A percentile compares a stretch with the other conserved stretches of the same genome.
These are phyloP conservation scores for Papilio gigon DNA, from an alignment of 2,888 invertebrate species.

Conservation along the genomic window DNA sequence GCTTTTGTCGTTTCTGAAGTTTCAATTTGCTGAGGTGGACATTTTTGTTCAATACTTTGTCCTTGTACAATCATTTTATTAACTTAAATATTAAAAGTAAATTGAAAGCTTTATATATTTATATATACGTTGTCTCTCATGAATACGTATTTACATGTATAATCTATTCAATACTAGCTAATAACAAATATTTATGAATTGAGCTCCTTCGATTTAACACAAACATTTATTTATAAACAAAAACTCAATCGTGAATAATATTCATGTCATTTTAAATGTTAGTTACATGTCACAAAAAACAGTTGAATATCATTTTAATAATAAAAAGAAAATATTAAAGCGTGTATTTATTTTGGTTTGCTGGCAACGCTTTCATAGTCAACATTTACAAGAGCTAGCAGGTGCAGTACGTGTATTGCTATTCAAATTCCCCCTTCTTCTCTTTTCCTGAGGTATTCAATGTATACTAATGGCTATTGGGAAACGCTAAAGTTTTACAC, in stretches of 20 bases:
- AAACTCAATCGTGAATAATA: not conserved
- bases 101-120: no score
- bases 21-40: slow-evolving; percentile 25
- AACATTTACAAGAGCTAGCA: slow-evolving; percentile 22
- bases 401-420: slow-evolving; percentile 21
- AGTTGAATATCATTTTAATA: not conserved
- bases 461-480: slow-evolving; percentile 60
- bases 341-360: not conserved
- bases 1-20: slow-evolving; percentile 42
- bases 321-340: not conserved
- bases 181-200: no score
- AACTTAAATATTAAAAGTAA: not conserved
- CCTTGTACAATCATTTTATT: no score
- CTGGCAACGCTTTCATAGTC: not conserved
- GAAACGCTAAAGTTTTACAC: slow-evolving; percentile 63
- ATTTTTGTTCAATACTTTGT: not conserved
- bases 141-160: no score
- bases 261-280: not conserved
- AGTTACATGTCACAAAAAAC: not conserved
- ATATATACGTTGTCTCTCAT: no score
- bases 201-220: no score
- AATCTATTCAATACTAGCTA: no score
- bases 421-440: slow-evolving; percentile 31
- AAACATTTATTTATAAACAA: no score
- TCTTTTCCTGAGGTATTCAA: slow-evolving; percentile 48